Evolutionary conservation across 2,888 invertebrate genomes (phyloP).

Genomic region (Orchestes rusci): DNA sequence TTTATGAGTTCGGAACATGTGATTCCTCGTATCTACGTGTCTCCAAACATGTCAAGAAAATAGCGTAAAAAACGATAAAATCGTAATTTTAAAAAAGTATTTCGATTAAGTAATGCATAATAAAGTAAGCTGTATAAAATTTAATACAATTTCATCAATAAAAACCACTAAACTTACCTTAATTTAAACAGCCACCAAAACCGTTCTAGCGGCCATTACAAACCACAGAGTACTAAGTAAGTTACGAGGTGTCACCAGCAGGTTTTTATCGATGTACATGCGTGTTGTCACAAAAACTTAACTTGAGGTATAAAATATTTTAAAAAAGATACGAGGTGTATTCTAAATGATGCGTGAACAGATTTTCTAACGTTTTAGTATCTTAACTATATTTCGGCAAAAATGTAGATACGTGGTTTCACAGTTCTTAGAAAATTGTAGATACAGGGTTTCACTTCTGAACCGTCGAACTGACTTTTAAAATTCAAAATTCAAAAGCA

Average conservation of each 20-base stretch:
- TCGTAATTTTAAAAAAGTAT: not conserved
- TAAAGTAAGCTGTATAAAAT: not conserved
- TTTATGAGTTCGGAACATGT: not conserved
- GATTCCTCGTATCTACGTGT: not conserved
- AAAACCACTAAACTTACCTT: not conserved
- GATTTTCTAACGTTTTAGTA: not conserved
- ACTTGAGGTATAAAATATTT: not conserved
- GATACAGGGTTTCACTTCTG: not conserved
- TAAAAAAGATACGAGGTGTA: not conserved
- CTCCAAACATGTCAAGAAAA: not conserved
- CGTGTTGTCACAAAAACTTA: constrained; percentile 1
- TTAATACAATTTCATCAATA: not conserved
- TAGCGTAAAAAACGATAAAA: not conserved
- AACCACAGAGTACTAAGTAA: not conserved
- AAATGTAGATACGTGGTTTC: constrained; percentile 1
- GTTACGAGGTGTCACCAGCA: not conserved
- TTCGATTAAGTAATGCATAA: not conserved
- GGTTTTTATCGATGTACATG: not conserved
- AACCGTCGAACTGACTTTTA: no score
- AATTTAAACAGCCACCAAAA: not conserved
- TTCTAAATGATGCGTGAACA: not conserved
- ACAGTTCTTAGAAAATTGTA: not conserved
- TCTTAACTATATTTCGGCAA: not conserved
- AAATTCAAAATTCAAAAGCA: no score
- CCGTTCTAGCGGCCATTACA: not conserved